Conservation (phyloP, 2,113 vertebrate genomes). For the Petrocephalus microphthalmus region DNA sequence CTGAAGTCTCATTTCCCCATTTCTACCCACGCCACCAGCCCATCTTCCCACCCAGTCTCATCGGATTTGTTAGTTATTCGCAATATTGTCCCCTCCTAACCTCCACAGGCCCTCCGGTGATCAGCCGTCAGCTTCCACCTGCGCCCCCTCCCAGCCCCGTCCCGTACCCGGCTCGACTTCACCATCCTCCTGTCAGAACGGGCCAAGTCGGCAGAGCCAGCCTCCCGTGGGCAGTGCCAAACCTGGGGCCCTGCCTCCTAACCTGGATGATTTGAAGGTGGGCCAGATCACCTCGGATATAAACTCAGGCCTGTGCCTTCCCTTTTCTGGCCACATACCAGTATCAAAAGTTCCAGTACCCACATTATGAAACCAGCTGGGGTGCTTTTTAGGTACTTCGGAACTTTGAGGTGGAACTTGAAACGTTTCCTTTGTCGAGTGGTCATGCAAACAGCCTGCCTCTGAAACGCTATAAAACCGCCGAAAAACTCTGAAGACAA, state of each 20-base stretch:
- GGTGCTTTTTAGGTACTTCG: too few species aligned
- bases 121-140: slow-evolving; percentile 46
- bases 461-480: too few species aligned
- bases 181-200: slow-evolving; percentile 38
- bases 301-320: too few species aligned
- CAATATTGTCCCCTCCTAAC: neutral
- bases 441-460: too few species aligned
- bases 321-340: neutral
- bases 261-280: slow-evolving; percentile 87
- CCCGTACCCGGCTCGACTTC: slow-evolving; percentile 45
- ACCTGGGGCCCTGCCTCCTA: slow-evolving; percentile 62
- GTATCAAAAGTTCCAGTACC: neutral
- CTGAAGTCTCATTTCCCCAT: neutral
- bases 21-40: neutral
- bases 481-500: too few species aligned
- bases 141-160: slow-evolving; percentile 40
- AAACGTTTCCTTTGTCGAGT: too few species aligned
- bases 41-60: neutral
- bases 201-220: slow-evolving; percentile 53
- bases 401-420: too few species aligned
- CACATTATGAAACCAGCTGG: too few species aligned
- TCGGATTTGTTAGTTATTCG: neutral
- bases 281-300: neutral
- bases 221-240: slow-evolving; percentile 46
- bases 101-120: slow-evolving; percentile 62